Conservation (phyloP, 2,797 vertebrate species). For the Podarcis lilfordi region DNA sequence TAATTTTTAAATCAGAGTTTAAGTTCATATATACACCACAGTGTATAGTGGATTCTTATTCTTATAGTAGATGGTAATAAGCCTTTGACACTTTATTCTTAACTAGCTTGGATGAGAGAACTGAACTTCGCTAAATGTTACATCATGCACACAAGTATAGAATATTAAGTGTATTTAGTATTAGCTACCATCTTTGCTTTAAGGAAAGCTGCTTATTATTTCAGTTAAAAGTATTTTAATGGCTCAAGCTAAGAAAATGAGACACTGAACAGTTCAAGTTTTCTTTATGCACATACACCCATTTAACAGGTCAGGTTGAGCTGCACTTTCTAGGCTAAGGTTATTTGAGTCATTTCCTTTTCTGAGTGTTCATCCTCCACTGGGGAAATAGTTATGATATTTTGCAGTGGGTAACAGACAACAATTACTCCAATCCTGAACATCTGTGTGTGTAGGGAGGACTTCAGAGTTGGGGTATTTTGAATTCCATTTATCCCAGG, state of each 20-base stretch:
- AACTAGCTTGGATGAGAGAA: not conserved
- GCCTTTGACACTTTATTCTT: not conserved
- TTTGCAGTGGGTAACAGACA: not conserved
- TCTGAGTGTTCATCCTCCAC: not conserved
- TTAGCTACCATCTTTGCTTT: not conserved
- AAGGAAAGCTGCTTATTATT: not conserved
- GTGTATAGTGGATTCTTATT: not conserved
- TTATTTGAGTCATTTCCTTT: not conserved
- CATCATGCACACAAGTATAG: not conserved
- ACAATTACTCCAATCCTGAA: not conserved
- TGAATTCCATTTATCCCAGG: no score
- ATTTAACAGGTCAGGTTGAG: not conserved
- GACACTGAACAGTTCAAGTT: not conserved
- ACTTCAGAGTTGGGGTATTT: not conserved
- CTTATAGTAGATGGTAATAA: not conserved
- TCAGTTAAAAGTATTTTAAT: not conserved
- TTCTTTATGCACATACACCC: not conserved
- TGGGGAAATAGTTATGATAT: not conserved
- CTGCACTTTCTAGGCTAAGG: not conserved
- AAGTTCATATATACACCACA: not conserved
- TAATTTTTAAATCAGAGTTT: conserved; percentile 2
- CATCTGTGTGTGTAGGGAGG: not conserved
- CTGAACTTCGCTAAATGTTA: not conserved
- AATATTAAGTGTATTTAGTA: not conserved
- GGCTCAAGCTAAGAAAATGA: not conserved